Base-by-base conservation (phyloP, 2,797 vertebrate genomes). In the Steatocranus sp. region DNA sequence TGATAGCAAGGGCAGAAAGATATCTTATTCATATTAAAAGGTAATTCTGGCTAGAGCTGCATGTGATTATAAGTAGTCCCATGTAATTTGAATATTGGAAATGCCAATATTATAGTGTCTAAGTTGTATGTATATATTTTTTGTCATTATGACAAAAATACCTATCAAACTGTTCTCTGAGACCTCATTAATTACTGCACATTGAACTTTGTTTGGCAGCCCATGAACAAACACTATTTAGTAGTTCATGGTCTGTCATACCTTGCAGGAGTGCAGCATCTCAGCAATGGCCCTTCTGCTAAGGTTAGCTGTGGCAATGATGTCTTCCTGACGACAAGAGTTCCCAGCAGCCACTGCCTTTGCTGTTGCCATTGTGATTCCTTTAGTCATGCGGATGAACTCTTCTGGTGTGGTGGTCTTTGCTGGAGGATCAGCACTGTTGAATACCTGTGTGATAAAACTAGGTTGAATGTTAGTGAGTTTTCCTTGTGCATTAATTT, bases 371-470 rank as follows among this genome's bases (percentile, higher is more conserved):
- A 98, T 97, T 0, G 98, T 99, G 95, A 99, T 99, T 81, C 98
- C 98, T 95, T 99, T 99, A 1, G 98, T 99, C 98, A 97, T 99
- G 79, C 98, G 97, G 87, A 99, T 99, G 83, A 99, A 99, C 89
- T 99, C 98, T 84, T 99, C 98, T 0, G 98, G 98, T 1, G 98
- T 97, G 10, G 98, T 97, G 0, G 97, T 98, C 92, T 98, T 97
- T 17, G 96, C 94, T 0, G 98, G 98, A 10, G 97, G 97, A 38
- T 99, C 97, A 0, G 95, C 93, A 50, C 97, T 97, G 88, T 95
- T 97, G 95, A 99, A 99, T 30, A 98, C 98, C 98, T 99, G 90
- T 5, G 0, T 23, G 68, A 11, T 27, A 56, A 76, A 82, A 83
- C 3, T 76, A 58, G 20, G 2, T 4, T 5, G 15, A 66, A 34